Evolutionary conservation across 1,140 invertebrate species (phyloP), one percentile per base, ranked within the genome.

Genomic region (Pogonomyrmex barbatus): DNA sequence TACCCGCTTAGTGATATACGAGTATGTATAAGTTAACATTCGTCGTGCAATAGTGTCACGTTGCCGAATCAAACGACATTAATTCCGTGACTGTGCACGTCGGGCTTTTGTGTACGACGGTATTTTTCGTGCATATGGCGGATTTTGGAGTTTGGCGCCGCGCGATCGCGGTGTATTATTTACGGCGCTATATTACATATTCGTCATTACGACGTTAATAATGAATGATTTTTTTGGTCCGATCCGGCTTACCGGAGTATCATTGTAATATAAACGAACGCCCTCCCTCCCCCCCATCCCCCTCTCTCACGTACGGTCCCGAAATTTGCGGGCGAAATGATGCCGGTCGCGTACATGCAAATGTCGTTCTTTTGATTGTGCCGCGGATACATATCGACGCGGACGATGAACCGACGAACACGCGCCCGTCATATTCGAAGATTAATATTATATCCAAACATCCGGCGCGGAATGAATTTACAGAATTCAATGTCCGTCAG

Each of bases 371-470:
- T 88, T 86, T 73, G 73, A 83, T 62, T 62, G 45, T 33, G 36
- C 8, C n/a, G 8, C 14, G 62, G 68, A 70, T 39, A 42, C n/a
- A 45, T 82, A 73, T 88, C 42, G 77, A n/a, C n/a, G 65, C 9
- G 70, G 10, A 5, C 71, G 54, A 36, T 71, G 39, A 58, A 83
- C 17, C 45, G 65, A n/a, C 71, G 47, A 60, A 30, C 17, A 39
- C 67, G 10, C 58, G 77, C 67, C 9, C 73, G 24, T 17, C 36
- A 2, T 56, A 17, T 12, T n/a, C 36, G 54, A 63, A 89, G 85
- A 89, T 89, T 86, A 86, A 86, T 86, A 88, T 86, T 85, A 77
- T 86, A 86, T 77, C 62, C 88, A 89, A 77, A 87, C 73, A 87
- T 85, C 81, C 71, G 42, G 5, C 33, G 8, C n/a, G 17, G 82